phyloP scores from a whole-genome alignment of 2,113 vertebrate genomes.

The Platysternon megacephalum region DNA sequence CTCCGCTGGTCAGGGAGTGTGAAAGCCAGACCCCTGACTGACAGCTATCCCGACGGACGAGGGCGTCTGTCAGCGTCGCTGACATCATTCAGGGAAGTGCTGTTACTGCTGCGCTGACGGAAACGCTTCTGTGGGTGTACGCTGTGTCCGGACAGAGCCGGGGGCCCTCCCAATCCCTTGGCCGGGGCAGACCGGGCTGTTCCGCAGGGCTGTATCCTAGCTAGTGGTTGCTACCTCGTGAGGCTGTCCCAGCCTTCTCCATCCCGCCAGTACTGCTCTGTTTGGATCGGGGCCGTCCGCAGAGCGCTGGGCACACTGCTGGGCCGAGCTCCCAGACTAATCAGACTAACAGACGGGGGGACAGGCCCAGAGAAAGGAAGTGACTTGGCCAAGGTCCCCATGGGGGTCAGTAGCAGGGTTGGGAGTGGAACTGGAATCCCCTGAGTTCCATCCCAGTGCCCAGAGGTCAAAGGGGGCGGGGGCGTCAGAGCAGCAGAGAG shows the following conservation, averaged over 20 bases:
- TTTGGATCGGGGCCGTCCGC: fast-evolving
- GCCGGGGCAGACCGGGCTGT: not conserved
- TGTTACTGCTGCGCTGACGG: no score
- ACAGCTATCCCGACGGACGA: no score
- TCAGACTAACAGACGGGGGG: no score
- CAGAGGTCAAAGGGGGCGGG: fast-evolving
- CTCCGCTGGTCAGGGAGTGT: not conserved
- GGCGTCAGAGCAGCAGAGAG: fast-evolving
- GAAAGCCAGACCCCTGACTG: not conserved
- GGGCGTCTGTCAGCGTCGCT: no score
- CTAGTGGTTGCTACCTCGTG: not conserved
- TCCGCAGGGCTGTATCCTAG: not conserved
- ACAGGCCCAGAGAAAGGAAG: not conserved
- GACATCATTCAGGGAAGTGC: no score
- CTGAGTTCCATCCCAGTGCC: not conserved
- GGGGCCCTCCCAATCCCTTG: no score
- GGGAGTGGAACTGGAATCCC: not conserved
- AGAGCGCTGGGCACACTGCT: fast-evolving
- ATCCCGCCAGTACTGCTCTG: not conserved
- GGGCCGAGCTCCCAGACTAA: not conserved
- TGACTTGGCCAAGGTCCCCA: not conserved
- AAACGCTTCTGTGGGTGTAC: not conserved
- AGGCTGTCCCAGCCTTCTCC: not conserved
- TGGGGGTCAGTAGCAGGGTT: not conserved
- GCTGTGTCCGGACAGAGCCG: not conserved